Base-by-base conservation (phyloP, 2,888 invertebrate species). In the Malthinus flaveolus region DNA sequence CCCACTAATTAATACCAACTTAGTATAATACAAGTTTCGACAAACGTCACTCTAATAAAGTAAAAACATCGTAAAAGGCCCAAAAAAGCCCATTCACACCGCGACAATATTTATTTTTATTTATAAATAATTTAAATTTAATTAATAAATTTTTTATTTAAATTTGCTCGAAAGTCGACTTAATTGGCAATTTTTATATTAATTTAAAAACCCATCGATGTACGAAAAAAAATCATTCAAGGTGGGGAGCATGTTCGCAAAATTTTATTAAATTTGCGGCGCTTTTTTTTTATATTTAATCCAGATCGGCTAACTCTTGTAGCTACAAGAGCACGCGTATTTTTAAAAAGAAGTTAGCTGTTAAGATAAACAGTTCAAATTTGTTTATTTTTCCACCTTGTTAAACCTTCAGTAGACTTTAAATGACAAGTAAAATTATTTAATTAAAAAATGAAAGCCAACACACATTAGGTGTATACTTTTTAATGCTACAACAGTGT, bases 401-500 rank as follows among this genome's bases (percentile, higher is more conserved):
- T 42, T 42, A 42, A 42, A 15, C 39, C 39, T 13, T 42, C 13
- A 23, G 15, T 42, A 42, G 23, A 42, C 23, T 15, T 42, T 42
- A 42, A 42, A 42, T 42, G 39, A 42, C 39, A 42, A 42, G 39
- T 42, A 42, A 42, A 42, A 42, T 42, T 42, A 42, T 42, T 42
- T 42, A 42, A 42, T 42, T 42, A 42, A 42, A 42, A 42, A 42
- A 42, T 42, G 39, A 42, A 42, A 42, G 39, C 39, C 10, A 15
- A 42, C 13, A 42, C 39, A 42, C 15, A 42, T 42, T 42, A 23
- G 23, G 23, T 23, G 15, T 42, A 42, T 42, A 42, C 15, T n/a
- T 42, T 15, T 42, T 42, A 42, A 42, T 42, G 23, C 39, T 15
- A 42, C 39, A 42, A 42, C 39, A 23, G 39, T 42, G 39, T 42